Base-by-base conservation (phyloP, 2,113 vertebrate genomes). In the Ariopsis seemanni region DNA sequence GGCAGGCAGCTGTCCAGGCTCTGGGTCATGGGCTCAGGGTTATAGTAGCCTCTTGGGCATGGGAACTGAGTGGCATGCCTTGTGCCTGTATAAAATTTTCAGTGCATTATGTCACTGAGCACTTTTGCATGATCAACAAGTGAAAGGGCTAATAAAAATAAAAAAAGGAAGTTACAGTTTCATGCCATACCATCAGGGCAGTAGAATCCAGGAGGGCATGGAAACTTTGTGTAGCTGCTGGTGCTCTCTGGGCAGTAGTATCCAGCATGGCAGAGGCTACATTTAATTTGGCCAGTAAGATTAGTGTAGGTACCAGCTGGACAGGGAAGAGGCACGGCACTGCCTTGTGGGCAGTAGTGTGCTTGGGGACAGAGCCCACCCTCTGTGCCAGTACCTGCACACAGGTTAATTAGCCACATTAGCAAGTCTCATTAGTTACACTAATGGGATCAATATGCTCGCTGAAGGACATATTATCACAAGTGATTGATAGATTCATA, bases 1-100 rank as follows among this genome's bases (percentile, higher is more conserved):
- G 97, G 97, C 87, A 99, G 93, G 92, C 98, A 98, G 93, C 97
- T 97, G 85, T 99, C 98, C 93, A 98, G 88, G 90, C 96, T 99
- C 89, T 98, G 97, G 55, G 96, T 96, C 96, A 96, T 94, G 22
- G 94, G 89, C 74, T 99, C 98, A 0, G 97, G 97, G 93, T 98
- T 99, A 90, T 97, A 99, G 94, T 99, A 99, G 55, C 98, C 97
- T 42, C 96, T 95, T 62, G 98, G 97, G 88, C 98, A 99, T 63
- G 97, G 97, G 77, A 97, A 98, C 93, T 97, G 95, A 0, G 95
- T 96, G 65, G 95, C 95, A 75, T 96, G 95, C 71, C 88, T 96
- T 50, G 97, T 98, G 84, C 97, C 98, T 99, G 89, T 30, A 87
- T 84, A 91, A 57, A 87, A 72, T 48, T 0, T 34, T 34, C n/a